Evolutionary conservation across 2,113 vertebrate species (phyloP).

Genomic region (Crotalus tigris): DNA sequence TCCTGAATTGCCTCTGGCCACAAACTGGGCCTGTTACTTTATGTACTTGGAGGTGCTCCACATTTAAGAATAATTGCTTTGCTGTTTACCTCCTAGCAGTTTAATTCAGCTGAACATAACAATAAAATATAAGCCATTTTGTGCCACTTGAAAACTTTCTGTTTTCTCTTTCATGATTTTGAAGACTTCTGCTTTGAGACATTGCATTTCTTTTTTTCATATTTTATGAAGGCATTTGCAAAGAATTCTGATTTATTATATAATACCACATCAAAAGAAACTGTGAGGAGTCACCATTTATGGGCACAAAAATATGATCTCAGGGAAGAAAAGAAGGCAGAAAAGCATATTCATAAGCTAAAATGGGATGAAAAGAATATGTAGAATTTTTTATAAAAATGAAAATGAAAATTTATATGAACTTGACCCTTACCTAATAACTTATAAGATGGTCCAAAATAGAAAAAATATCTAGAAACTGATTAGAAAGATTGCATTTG

Average conservation of each 20-base stretch:
- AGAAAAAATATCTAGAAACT: background rate
- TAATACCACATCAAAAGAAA: constrained; percentile 6
- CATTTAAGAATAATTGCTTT: background rate
- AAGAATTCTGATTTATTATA: constrained; percentile 24
- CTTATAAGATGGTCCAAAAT: constrained; percentile 5
- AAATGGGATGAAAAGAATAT: background rate
- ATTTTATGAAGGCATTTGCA: constrained; percentile 24
- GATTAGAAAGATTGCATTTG: background rate
- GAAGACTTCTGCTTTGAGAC: constrained; percentile 32
- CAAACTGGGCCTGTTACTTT: background rate
- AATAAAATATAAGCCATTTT: background rate
- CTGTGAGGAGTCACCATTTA: background rate
- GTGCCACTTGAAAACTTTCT: background rate
- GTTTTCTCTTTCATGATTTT: background rate
- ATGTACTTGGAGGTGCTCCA: background rate
- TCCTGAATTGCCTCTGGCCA: background rate
- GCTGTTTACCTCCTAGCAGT: background rate
- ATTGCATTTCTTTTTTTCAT: constrained; percentile 2
- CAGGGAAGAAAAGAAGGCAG: background rate
- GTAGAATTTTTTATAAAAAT: background rate
- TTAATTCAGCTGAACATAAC: background rate
- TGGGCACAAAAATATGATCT: background rate
- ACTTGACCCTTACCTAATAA: background rate
- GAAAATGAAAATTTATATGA: background rate
- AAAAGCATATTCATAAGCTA: background rate